A percentile compares a stretch with the other conserved stretches of the same genome.
Evolutionary conservation across 2,797 vertebrate genomes (phyloP).

Genomic region (Glossophaga mutica): DNA sequence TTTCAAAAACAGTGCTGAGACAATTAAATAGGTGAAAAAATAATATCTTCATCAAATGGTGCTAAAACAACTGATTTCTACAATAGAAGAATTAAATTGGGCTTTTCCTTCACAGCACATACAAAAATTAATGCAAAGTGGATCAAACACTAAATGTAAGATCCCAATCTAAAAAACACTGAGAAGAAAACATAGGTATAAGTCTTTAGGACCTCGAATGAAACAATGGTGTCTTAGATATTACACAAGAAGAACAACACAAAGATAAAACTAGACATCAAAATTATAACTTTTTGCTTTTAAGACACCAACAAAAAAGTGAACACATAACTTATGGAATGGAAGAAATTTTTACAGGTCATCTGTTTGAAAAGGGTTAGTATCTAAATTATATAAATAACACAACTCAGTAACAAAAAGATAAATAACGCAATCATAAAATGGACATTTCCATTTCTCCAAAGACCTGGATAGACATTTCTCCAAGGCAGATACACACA

Average conservation of each 20-base stretch:
- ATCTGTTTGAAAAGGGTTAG: neutral
- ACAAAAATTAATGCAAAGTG: neutral
- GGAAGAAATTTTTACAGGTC: neutral
- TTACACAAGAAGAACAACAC: neutral
- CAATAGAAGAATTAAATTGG: neutral
- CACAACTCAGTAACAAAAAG: neutral
- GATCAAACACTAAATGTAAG: neutral
- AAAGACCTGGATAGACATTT: neutral
- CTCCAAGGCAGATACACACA: too few species aligned
- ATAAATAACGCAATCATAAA: neutral
- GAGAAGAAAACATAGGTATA: neutral
- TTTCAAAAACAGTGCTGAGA: neutral
- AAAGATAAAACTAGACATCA: neutral
- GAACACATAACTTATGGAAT: neutral
- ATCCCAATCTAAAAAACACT: neutral
- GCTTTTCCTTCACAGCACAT: neutral
- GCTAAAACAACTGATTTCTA: neutral
- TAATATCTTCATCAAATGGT: neutral
- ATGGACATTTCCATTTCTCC: too few species aligned
- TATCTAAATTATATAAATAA: neutral
- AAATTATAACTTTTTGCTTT: neutral
- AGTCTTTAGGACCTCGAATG: neutral
- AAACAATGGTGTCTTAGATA: neutral
- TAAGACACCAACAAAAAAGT: neutral
- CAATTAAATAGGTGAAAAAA: neutral